A percentile compares a stretch with the other conserved stretches of the same genome.
Conservation (phyloP, 2,797 vertebrate genomes). For the Taenioides sp. region DNA sequence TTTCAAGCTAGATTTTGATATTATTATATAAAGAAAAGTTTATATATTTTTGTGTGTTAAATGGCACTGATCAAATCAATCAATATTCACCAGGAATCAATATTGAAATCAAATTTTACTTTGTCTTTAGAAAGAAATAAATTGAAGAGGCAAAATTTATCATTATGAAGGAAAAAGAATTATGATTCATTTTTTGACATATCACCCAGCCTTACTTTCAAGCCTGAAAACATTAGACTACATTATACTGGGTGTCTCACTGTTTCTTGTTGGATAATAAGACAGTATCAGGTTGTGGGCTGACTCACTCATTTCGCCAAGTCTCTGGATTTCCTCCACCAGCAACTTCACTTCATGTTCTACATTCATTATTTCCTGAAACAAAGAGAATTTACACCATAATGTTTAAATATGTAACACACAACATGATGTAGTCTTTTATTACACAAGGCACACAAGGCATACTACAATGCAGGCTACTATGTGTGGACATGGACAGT, state of each 20-base stretch:
- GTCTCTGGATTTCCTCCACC: constrained; percentile 88
- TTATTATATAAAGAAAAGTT: too few species aligned
- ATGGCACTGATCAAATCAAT: too few species aligned
- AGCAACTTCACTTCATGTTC: constrained; percentile 86
- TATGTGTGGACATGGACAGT: too few species aligned
- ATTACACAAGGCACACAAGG: too few species aligned
- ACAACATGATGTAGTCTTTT: too few species aligned
- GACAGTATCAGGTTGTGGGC: neutral
- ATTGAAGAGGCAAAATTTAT: too few species aligned
- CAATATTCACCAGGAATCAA: too few species aligned
- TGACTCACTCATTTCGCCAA: constrained; percentile 89
- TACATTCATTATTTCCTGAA: constrained; percentile 84
- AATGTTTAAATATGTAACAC: neutral
- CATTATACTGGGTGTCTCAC: neutral
- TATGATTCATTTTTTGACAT: neutral
- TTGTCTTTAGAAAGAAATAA: too few species aligned
- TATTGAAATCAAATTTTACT: too few species aligned
- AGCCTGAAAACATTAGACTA: neutral
- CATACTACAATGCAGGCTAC: too few species aligned
- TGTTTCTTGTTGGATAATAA: neutral
- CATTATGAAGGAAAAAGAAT: neutral
- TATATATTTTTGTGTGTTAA: too few species aligned
- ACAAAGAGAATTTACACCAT: constrained; percentile 13
- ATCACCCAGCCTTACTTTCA: neutral
- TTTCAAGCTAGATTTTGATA: neutral